Evolutionary conservation across 2,113 vertebrate genomes (phyloP), one percentile per base, ranked within the genome.

Genomic region (Ascaphus truei): DNA sequence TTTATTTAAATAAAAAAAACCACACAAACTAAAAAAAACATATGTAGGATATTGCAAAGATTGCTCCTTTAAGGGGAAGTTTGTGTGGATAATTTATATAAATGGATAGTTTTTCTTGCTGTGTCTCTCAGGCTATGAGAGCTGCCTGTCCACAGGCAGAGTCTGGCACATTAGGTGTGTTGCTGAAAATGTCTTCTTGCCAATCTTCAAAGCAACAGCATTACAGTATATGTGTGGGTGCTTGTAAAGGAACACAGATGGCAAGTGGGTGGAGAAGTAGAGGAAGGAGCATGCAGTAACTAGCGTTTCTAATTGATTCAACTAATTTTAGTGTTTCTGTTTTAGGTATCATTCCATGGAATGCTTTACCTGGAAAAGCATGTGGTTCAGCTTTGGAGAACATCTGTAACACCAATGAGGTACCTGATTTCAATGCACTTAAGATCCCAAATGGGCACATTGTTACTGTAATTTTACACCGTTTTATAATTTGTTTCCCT

Each of bases 321-420:
- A 67, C 72, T 73, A 72, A 56, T 10, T 62, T 50, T 79, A 71
- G 48, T 71, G 18, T 59, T 39, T 4, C 30, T 71, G 76, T 84
- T 80, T 22, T 84, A 99, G 97, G 97, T 75, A 95, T 99, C 60
- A 95, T 99, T 77, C 95, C 96, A 2, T 99, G 97, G 97, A 96
- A 91, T 4, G 95, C 96, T 43, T 88, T 91, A 55, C 97, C 97
- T 22, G 96, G 96, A 30, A 95, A 90, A 76, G 95, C 92, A 55
- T 99, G 96, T 30, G 96, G 96, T 68, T 85, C 89, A 0, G 88
- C 88, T 43, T 85, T 99, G 71, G 89, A 88, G 34, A 87, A 92
- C 71, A 94, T 99, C 83, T 99, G 97, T 83, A 92, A 90, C 82
- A 94, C 92, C 0, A 94, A 81, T 22, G 96, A 99, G 91, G 97